Evolutionary conservation across 2,888 invertebrate species (phyloP), one percentile per base, ranked within the genome.

Genomic region (Tenthredo distinguenda): DNA sequence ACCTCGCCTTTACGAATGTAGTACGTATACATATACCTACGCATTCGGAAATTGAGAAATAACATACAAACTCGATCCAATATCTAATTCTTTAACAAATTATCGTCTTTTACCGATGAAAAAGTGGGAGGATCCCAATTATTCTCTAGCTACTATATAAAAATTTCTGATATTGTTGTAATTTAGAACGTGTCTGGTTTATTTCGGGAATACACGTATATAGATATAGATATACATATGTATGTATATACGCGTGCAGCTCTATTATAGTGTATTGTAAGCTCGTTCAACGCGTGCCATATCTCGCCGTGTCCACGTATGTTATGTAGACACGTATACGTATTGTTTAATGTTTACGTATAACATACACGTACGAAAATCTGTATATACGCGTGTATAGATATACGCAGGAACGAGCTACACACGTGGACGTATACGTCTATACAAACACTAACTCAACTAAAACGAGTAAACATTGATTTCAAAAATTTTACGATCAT

Each of bases 301-400:
- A 65, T 31, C 31, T 31, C 65, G 2, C 47, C 12, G 15, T 47
- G 47, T 47, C 47, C 58, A 21, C 58, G n/a, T 58, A 55, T 55
- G 18, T 1, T 21, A n/a, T 58, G 9, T 58, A 58, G 6, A n/a
- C 10, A 62, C 15, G 4, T 65, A 6, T 31, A 26, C 6, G n/a
- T 31, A 77, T 77, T 77, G 76, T 77, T 55, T 77, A 77, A 77
- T 77, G 55, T 77, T 77, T 77, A 55, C 74, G 34, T 77, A 12
- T 18, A 6, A 3, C 31, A 47, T 76, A 9, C n/a, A 0, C 2
- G 7, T 0, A 47, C n/a, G 9, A 10, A 43, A 43, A 26, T n/a
- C 6, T 55, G 15, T 43, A 18, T 68, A n/a, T 10, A 43, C 26
- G 10, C 12, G 47, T 40, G 43, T 21, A 74, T 74, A 26, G 21